These are phyloP conservation scores for Orchestes rusci DNA, from an alignment of 2,888 invertebrate species.

Conservation along the genomic window DNA sequence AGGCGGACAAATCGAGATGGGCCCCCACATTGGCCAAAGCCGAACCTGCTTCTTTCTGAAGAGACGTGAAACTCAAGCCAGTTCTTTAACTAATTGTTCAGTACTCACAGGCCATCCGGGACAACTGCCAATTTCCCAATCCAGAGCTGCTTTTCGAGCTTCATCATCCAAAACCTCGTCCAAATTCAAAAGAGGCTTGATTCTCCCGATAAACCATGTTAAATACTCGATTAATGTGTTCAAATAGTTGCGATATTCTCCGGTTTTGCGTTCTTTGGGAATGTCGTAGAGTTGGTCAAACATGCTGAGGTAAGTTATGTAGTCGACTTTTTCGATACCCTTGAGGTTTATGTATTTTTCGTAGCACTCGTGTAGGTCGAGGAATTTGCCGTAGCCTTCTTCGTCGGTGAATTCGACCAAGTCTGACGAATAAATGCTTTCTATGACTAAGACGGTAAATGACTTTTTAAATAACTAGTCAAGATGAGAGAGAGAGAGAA, in stretches of 20 bases:
- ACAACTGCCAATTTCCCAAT: constrained; percentile 85
- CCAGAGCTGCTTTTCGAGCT: constrained; percentile 70
- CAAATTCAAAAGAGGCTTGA: constrained; percentile 81
- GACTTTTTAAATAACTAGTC: too few relatives aligned
- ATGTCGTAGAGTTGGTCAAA: constrained; percentile 96
- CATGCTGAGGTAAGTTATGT: constrained; percentile 86
- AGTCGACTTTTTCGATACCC: constrained; percentile 94
- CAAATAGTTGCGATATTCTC: constrained; percentile 80
- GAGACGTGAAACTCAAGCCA: constrained; percentile 10
- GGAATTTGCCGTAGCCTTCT: constrained; percentile 97
- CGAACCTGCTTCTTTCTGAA: constrained; percentile 83
- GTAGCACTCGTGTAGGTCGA: constrained; percentile 95
- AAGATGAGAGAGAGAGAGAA: too few relatives aligned
- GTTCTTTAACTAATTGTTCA: neutral
- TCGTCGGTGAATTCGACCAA: constrained; percentile 97
- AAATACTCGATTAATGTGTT: constrained; percentile 78
- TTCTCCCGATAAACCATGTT: constrained; percentile 71
- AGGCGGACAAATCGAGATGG: constrained; percentile 95
- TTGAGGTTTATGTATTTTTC: constrained; percentile 95
- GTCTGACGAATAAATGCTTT: constrained; percentile 48
- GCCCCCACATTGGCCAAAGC: constrained; percentile 93
- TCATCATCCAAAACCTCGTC: constrained; percentile 71
- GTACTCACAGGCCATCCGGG: constrained; percentile 84
- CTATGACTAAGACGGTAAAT: too few relatives aligned
- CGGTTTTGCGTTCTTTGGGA: constrained; percentile 83